Conservation (phyloP, 1,140 invertebrate genomes). For the Drosophila guanche region DNA sequence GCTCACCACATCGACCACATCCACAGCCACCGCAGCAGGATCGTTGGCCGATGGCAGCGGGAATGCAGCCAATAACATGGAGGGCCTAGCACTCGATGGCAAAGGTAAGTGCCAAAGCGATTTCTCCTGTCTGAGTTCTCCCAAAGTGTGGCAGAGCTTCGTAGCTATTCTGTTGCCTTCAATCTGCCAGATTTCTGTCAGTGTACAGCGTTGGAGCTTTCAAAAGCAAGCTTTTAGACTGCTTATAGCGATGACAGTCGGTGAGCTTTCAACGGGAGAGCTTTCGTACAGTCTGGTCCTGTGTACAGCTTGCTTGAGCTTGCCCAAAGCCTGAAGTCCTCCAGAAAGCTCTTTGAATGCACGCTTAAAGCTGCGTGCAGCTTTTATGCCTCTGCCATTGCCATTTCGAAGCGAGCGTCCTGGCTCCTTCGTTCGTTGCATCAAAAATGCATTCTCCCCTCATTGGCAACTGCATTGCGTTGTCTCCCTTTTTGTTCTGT, state of each 20-base stretch:
- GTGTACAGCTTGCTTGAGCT: neutral
- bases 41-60: conserved; percentile 24
- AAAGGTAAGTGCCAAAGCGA: conserved; percentile 70
- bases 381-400: neutral
- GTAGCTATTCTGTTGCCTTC: too few relatives aligned
- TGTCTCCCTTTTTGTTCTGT: conserved; percentile 11
- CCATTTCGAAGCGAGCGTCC: too few relatives aligned
- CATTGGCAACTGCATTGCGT: conserved; percentile 33
- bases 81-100: conserved; percentile 60
- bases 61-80: conserved; percentile 36
- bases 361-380: neutral
- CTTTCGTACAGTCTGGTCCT: neutral
- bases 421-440: conserved; percentile 3
- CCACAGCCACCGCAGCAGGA: conserved; percentile 26
- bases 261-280: neutral
- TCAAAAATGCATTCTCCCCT: conserved; percentile 48
- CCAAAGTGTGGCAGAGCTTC: too few relatives aligned
- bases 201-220: conserved; percentile 7
- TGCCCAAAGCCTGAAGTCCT: conserved; percentile 9
- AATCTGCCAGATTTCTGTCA: neutral
- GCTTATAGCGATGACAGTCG: neutral
- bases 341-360: too few relatives aligned
- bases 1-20: conserved; percentile 21
- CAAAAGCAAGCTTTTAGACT: neutral
- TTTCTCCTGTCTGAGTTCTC: too few relatives aligned